phyloP scores from a whole-genome alignment of 2,888 invertebrate species.

The Cheilosia pagana region DNA sequence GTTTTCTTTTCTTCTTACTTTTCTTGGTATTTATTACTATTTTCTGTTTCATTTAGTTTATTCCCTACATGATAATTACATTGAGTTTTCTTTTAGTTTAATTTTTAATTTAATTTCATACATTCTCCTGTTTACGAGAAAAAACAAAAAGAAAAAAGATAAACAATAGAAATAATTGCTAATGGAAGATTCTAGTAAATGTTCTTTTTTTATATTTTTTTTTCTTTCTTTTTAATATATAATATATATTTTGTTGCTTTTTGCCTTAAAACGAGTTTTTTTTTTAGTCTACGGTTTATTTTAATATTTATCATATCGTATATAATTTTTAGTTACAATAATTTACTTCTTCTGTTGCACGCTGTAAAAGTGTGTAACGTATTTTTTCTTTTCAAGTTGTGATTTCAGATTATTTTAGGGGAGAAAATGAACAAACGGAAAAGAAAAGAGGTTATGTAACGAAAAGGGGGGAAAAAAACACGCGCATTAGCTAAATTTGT shows the following conservation, averaged over 20 bases:
- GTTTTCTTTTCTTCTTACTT: constrained; percentile 45
- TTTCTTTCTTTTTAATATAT: constrained; percentile 57
- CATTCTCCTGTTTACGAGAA: constrained; percentile 49
- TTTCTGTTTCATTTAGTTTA: constrained; percentile 54
- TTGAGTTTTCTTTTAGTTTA: constrained; percentile 58
- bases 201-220: constrained; percentile 46
- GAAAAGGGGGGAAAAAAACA: constrained; percentile 42
- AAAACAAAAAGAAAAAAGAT: constrained; percentile 67
- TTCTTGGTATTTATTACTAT: constrained; percentile 56
- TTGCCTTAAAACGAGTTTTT: constrained; percentile 59
- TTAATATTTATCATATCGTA: constrained; percentile 62
- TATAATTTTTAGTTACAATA: constrained; percentile 60
- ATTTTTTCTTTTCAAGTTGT: constrained; percentile 26
- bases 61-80: constrained; percentile 72
- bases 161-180: constrained; percentile 61
- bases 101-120: constrained; percentile 53
- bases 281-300: constrained; percentile 60
- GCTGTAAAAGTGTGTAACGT: constrained; percentile 54
- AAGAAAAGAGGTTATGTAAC: constrained; percentile 19
- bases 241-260: constrained; percentile 64
- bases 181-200: constrained; percentile 76
- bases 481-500: constrained; percentile 74
- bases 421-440: constrained; percentile 29
- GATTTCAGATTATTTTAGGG: constrained; percentile 47
- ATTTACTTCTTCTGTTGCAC: constrained; percentile 53